These are phyloP conservation scores for Sander lucioperca DNA, from an alignment of 2,113 vertebrate genomes.

Conservation along the genomic window DNA sequence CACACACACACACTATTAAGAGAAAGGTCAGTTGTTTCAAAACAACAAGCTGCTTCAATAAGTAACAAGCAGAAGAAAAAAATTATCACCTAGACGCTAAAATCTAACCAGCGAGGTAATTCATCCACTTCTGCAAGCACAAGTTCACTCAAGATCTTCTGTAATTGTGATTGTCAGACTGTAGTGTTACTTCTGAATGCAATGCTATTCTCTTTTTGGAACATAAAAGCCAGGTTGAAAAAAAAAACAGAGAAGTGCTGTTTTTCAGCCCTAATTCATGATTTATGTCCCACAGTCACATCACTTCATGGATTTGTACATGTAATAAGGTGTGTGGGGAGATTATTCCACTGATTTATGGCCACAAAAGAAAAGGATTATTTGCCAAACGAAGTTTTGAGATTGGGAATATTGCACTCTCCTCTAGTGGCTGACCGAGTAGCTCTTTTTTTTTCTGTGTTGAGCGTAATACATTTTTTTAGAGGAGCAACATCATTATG, in stretches of 20 bases:
- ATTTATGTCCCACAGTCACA: not conserved
- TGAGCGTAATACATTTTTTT: no score
- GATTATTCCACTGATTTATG: no score
- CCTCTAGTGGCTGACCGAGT: no score
- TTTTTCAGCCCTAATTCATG: not conserved
- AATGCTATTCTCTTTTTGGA: not conserved
- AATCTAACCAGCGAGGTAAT: conserved; percentile 29
- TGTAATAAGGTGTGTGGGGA: no score
- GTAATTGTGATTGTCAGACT: conserved; percentile 14
- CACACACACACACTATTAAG: not conserved
- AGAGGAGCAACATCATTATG: no score
- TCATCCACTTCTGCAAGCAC: conserved; percentile 24
- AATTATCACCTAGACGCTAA: conserved; percentile 46
- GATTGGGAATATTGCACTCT: no score
- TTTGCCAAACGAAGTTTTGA: no score
- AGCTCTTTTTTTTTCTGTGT: no score
- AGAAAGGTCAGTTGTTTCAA: conserved; percentile 41
- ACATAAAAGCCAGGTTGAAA: conserved; percentile 6
- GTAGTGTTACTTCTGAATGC: not conserved
- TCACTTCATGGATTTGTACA: no score
- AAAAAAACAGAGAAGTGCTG: not conserved
- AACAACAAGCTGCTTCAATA: conserved; percentile 55
- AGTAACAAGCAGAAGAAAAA: conserved; percentile 37
- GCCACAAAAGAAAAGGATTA: no score
- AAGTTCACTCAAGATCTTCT: conserved; percentile 15